Conservation (phyloP, 2,888 invertebrate species). For the Agapetus fuscipes region DNA sequence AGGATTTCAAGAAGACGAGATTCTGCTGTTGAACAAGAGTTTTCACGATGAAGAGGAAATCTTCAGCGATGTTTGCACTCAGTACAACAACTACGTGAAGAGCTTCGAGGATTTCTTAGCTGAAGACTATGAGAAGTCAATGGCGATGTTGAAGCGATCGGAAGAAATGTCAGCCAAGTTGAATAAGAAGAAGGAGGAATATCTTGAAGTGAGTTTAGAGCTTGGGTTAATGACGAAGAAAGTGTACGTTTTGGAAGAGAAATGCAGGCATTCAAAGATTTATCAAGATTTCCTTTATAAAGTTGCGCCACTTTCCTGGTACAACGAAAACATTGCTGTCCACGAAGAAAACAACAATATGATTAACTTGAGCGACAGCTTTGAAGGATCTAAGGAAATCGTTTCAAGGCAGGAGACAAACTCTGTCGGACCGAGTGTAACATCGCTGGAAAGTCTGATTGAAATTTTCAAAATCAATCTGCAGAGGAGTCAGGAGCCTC, state of each 20-base stretch:
- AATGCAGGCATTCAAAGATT: constrained; percentile 51
- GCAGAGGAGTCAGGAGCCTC: constrained; percentile 35
- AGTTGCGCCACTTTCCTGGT: constrained; percentile 54
- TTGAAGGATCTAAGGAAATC: background rate
- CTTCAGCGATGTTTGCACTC: constrained; percentile 38
- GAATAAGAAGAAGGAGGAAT: constrained; percentile 33
- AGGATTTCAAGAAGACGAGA: constrained; percentile 38
- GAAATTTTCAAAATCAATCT: constrained; percentile 41
- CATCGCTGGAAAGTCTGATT: constrained; percentile 30
- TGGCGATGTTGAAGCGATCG: constrained; percentile 42
- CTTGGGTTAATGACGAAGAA: constrained; percentile 33
- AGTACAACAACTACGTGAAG: constrained; percentile 43
- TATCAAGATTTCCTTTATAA: constrained; percentile 60
- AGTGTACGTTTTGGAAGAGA: constrained; percentile 51
- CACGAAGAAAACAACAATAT: background rate
- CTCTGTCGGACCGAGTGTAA: constrained; percentile 8
- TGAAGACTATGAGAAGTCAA: constrained; percentile 50
- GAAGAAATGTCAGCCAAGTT: constrained; percentile 38
- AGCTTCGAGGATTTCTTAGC: constrained; percentile 52
- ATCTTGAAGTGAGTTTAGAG: constrained; percentile 35
- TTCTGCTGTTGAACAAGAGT: constrained; percentile 45
- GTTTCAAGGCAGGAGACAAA: background rate
- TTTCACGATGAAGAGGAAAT: constrained; percentile 41
- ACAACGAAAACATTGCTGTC: constrained; percentile 5
- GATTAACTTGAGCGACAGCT: no score